phyloP scores from a whole-genome alignment of 2,797 vertebrate genomes.

The Okamejei kenojei region DNA sequence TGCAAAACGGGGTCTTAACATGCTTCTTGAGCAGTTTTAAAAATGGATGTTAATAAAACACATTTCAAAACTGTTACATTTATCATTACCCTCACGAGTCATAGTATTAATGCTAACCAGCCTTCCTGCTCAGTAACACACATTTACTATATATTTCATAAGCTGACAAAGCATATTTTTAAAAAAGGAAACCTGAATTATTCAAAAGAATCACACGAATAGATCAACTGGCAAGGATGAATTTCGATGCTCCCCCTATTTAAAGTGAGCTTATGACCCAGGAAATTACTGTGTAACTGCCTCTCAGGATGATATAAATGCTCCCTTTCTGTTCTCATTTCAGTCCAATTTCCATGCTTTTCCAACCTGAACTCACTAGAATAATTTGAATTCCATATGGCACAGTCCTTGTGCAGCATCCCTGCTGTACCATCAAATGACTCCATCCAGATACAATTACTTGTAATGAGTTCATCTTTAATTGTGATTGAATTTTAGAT shows the following conservation, averaged over 20 bases:
- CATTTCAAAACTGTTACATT: not conserved
- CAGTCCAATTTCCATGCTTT: slow-evolving; percentile 37
- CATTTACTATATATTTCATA: not conserved
- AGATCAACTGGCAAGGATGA: slow-evolving; percentile 16
- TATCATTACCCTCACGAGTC: not conserved
- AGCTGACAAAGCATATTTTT: not conserved
- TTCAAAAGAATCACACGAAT: slow-evolving; percentile 20
- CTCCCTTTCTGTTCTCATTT: slow-evolving; percentile 34
- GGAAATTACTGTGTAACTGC: slow-evolving; percentile 35
- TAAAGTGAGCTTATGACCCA: slow-evolving; percentile 37
- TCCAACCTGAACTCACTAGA: slow-evolving; percentile 35
- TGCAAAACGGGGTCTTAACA: not conserved
- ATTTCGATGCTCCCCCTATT: slow-evolving; percentile 33
- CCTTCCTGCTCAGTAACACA: not conserved
- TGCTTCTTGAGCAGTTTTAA: not conserved
- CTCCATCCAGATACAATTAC: slow-evolving; percentile 35
- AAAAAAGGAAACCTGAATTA: not conserved
- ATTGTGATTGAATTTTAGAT: slow-evolving; percentile 38
- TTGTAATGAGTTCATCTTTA: slow-evolving; percentile 38
- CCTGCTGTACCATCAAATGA: slow-evolving; percentile 36
- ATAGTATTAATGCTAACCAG: not conserved
- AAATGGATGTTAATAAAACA: not conserved
- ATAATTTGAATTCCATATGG: slow-evolving; percentile 36
- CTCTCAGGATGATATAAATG: slow-evolving; percentile 37
- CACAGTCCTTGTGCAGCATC: slow-evolving; percentile 2